These are phyloP conservation scores for Halichoerus grypus DNA, from an alignment of 2,113 vertebrate genomes.

Conservation along the genomic window DNA sequence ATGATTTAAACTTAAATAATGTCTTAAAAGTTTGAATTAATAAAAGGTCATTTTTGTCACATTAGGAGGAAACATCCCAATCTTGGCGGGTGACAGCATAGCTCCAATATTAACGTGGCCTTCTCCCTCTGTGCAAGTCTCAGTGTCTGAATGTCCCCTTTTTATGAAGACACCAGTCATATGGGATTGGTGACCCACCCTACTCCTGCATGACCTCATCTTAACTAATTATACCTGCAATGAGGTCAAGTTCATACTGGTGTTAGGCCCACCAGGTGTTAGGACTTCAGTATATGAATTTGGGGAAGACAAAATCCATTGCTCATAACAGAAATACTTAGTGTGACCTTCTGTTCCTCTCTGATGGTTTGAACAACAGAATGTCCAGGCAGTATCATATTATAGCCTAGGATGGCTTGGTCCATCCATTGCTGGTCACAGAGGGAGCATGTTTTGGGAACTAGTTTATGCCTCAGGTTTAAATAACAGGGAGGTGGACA, in stretches of 20 bases:
- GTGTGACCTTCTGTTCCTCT: background rate
- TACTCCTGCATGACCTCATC: background rate
- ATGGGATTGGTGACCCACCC: too few relatives aligned
- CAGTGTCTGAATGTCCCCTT: background rate
- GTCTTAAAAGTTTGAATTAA: background rate
- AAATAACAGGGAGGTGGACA: background rate
- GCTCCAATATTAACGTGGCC: rapidly evolving
- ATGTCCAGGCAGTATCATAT: background rate
- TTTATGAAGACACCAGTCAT: background rate
- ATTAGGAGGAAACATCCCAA: rapidly evolving
- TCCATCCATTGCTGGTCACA: too few relatives aligned
- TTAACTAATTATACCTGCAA: background rate
- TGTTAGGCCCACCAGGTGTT: background rate
- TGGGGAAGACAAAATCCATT: background rate
- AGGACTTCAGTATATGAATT: background rate
- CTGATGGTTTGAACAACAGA: too few relatives aligned
- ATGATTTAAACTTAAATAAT: background rate
- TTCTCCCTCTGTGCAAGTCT: rapidly evolving
- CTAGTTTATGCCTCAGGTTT: background rate
- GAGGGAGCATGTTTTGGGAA: background rate
- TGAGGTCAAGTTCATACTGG: too few relatives aligned
- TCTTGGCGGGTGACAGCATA: rapidly evolving
- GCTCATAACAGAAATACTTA: rapidly evolving
- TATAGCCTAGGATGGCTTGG: background rate
- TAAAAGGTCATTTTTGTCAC: background rate